Percentiles rank a stretch among this genome's conserved stretches.
These are phyloP conservation scores for Eurytemora carolleeae DNA, from an alignment of 1,140 invertebrate genomes.

Conservation along the genomic window DNA sequence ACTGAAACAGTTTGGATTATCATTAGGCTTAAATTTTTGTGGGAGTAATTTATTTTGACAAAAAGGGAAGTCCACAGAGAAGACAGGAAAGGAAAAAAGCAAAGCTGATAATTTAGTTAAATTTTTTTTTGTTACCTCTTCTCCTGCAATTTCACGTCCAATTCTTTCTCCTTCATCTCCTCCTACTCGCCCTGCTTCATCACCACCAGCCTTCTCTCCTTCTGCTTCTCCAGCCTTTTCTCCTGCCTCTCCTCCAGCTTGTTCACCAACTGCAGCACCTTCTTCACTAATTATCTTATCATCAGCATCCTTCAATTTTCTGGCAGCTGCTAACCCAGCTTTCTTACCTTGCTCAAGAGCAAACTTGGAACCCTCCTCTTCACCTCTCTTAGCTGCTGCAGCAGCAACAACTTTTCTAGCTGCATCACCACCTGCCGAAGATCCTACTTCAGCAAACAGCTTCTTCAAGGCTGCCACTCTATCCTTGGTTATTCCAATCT, in stretches of 20 bases:
- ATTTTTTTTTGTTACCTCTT: no score
- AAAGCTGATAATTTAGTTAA: no score
- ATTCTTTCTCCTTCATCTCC: conserved; percentile 12
- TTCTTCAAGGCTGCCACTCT: conserved; percentile 14
- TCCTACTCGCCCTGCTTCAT: conserved; percentile 11
- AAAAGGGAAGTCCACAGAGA: no score
- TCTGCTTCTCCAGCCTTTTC: conserved; percentile 6
- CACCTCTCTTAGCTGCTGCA: background rate
- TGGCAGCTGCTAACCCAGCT: conserved; percentile 8
- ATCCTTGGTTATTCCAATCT: conserved; percentile 14
- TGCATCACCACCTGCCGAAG: background rate
- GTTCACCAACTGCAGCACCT: conserved; percentile 6
- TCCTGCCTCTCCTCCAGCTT: conserved; percentile 2
- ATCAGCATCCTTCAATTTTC: conserved; percentile 6
- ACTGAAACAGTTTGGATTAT: no score
- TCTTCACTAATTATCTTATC: conserved; percentile 9
- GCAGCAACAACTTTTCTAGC: background rate
- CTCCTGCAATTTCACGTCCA: conserved; percentile 14
- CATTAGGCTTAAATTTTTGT: no score
- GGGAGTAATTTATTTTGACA: no score
- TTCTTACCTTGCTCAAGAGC: conserved; percentile 12
- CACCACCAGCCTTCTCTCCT: conserved; percentile 10
- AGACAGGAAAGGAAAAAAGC: no score
- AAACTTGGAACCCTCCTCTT: conserved; percentile 14
- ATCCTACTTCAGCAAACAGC: conserved; percentile 8